A percentile compares a stretch with the other conserved stretches of the same genome.
Conservation (phyloP, 2,797 vertebrate genomes). For the Hapalemur alaotrensis region DNA sequence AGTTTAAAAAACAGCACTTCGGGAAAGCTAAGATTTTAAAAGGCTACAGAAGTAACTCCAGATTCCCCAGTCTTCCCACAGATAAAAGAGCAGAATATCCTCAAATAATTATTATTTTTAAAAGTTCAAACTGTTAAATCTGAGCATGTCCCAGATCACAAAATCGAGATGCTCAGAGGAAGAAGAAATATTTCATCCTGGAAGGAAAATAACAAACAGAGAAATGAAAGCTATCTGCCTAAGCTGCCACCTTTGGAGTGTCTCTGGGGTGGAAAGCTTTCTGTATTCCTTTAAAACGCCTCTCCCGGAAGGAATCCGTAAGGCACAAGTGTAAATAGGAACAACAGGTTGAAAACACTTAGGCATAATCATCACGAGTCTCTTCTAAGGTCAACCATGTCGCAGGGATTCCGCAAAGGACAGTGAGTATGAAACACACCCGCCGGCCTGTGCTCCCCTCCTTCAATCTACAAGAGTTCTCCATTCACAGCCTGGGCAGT, state of each 20-base stretch:
- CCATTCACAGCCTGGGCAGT: slow-evolving; percentile 69
- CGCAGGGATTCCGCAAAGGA: slow-evolving; percentile 62
- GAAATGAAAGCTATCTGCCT: slow-evolving; percentile 64
- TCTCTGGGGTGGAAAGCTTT: slow-evolving; percentile 52
- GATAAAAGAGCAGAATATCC: slow-evolving; percentile 62
- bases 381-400: slow-evolving; percentile 66
- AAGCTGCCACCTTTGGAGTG: slow-evolving; percentile 53
- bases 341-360: slow-evolving; percentile 57
- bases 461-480: slow-evolving; percentile 75
- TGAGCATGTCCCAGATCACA: slow-evolving; percentile 48
- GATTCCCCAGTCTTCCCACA: slow-evolving; percentile 30
- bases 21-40: slow-evolving; percentile 71
- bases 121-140: slow-evolving; percentile 65
- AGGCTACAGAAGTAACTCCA: slow-evolving; percentile 43
- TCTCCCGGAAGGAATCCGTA: slow-evolving; percentile 36
- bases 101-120: slow-evolving; percentile 63
- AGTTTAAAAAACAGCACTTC: slow-evolving; percentile 77
- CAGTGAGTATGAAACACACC: slow-evolving; percentile 40
- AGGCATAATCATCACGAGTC: slow-evolving; percentile 32
- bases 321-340: slow-evolving; percentile 59
- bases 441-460: neutral
- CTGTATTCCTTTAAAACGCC: slow-evolving; percentile 52
- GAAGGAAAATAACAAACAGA: slow-evolving; percentile 64
- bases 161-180: slow-evolving; percentile 55
- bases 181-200: slow-evolving; percentile 67